Base-by-base conservation (phyloP, 2,797 vertebrate species). In the Acipenser ruthenus region DNA sequence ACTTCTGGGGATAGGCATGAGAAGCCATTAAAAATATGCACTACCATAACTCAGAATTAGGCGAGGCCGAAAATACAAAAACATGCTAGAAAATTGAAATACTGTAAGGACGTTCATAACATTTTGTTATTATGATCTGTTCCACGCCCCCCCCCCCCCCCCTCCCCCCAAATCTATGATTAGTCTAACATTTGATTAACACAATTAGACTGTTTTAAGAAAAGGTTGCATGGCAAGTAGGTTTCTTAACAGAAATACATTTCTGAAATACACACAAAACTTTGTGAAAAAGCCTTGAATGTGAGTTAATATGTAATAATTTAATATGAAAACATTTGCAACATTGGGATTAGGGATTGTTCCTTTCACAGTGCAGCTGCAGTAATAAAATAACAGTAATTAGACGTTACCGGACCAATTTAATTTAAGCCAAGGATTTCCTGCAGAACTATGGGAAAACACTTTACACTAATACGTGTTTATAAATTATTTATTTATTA, bases 11-110 rank as follows among this genome's bases (percentile, higher is more conserved):
- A 53, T 68, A 68, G 48, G 58, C 59, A 68, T 50, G 11, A 48
- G 63, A 63, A 64, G 61, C 67, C 37, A 58, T 64, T 63, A 64
- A 60, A 37, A 63, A 56, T 60, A 64, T 68, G 62, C 62, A 68
- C 67, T 55, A 64, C 67, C 37, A 37, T 37, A 68, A 49, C 53
- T 49, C 23, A 62, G 49, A 64, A 51, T 50, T 49, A 15, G 49
- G 62, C 52, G 58, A 47, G 56, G 49, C 18, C 23, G 15, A n/a
- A 68, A 49, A 23, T 63, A 47, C 64, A n/a, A 68, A 37, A 64
- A 49, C 50, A 61, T 68, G 67, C 67, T 61, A 63, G 67, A 50
- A 63, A 50, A 37, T 64, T 59, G 23, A 64, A 53, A 64, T 63
- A 59, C 49, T 15, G 53, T n/a, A 55, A 55, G 53, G 10, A 55